Base-by-base conservation (phyloP, 2,888 invertebrate species). In the Meganola albula region DNA sequence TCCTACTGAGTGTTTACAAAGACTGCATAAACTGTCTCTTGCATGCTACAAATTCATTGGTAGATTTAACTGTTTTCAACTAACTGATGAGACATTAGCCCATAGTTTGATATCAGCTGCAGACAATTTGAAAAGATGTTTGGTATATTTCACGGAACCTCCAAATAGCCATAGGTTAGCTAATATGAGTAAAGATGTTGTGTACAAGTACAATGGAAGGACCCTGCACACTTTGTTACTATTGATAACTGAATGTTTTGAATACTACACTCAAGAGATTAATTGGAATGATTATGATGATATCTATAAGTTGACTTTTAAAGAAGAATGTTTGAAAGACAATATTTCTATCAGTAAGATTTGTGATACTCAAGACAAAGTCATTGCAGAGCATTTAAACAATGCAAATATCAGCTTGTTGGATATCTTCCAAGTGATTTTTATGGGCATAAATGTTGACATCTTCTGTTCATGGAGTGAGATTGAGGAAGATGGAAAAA, bases 381-480 rank as follows among this genome's bases (percentile, higher is more conserved):
- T 50, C 26, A 46, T 82, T 28, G 28, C 58, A 21, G 72, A 76
- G 38, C 59, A 53, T 40, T 35, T 82, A 5, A 54, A 67, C 14
- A 71, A 68, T 24, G 68, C 69, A 43, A 67, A 78, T 44, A 40
- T 40, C 7, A 41, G 50, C 1, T 39, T 84, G 44, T 36, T 84
- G 29, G 77, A 83, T 41, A 58, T 55, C 38, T 74, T 66, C 38
- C 66, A 75, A 47, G 59, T 58, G 20, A 52, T 80, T 13, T 64
- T 78, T 7, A 83, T 83, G 78, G 72, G 63, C 42, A 58, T 84
- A 0, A 84, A 68, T 61, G 69, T 84, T 10, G 77, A 83, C 34
- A 70, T 78, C 39, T 85, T 74, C 53, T 85, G 85, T 58, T 66
- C 77, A 7, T 85, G 85, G 85, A 77, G 75, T 60, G 85, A 85